phyloP scores from a whole-genome alignment of 2,113 vertebrate species.

The Macheiramphus alcinus region DNA sequence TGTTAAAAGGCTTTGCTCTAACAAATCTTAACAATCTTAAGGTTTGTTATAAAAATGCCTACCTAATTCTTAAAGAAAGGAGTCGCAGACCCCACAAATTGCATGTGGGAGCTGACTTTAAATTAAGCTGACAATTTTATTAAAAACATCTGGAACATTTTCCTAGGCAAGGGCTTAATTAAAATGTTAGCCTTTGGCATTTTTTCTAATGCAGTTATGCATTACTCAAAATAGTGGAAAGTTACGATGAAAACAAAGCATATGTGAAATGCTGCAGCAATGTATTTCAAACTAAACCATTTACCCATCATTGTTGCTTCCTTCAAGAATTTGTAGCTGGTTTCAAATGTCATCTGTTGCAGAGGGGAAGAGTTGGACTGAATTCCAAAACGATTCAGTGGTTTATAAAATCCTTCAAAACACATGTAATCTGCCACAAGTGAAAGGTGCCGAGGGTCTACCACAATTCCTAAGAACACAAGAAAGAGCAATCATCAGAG shows the following conservation, averaged over 20 bases:
- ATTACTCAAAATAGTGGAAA: neutral
- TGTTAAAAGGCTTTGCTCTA: neutral
- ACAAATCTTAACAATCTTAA: neutral
- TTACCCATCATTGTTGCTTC: conserved; percentile 89
- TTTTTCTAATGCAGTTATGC: neutral
- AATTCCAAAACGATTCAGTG: conserved; percentile 88
- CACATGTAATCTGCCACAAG: conserved; percentile 99
- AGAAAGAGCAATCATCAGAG: neutral
- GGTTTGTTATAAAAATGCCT: neutral
- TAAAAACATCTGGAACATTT: conserved; percentile 6
- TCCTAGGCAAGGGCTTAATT: neutral
- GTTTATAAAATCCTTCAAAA: conserved; percentile 92
- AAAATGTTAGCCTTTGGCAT: neutral
- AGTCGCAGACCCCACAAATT: neutral
- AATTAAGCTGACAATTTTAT: conserved; percentile 7
- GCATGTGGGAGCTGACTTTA: neutral
- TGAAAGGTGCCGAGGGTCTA: conserved; percentile 94
- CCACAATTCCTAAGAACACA: conserved; percentile 82
- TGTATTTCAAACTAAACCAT: neutral
- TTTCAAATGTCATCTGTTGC: conserved; percentile 99
- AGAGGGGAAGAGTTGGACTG: conserved; percentile 91
- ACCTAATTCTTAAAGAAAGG: neutral
- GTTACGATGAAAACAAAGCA: neutral
- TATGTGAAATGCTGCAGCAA: neutral
- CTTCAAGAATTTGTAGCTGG: conserved; percentile 94